phyloP scores from a whole-genome alignment of 1,140 invertebrate genomes.

The Arctopsyche grandis region DNA sequence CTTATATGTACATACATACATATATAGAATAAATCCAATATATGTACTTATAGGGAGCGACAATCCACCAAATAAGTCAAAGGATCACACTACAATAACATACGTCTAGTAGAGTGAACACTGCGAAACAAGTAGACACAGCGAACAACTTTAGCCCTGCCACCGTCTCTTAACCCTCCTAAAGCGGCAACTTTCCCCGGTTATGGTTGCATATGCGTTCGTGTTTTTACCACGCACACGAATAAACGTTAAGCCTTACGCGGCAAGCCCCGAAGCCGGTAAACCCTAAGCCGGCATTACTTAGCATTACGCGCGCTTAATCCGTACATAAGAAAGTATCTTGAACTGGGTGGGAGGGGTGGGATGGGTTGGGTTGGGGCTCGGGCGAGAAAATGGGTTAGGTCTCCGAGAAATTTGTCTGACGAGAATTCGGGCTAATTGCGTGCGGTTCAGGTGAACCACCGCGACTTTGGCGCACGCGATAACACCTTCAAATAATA shows the following conservation, averaged over 20 bases:
- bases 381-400: neutral
- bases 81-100: no score
- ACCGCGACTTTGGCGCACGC: neutral
- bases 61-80: no score
- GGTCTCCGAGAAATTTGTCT: neutral
- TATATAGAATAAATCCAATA: no score
- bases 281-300: conserved; percentile 37
- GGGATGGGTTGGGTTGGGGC: conserved; percentile 3
- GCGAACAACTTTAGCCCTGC: no score
- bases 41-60: no score
- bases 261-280: conserved; percentile 15
- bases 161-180: no score
- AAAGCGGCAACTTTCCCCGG: neutral
- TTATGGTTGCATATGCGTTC: conserved; percentile 5
- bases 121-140: no score
- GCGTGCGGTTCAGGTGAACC: neutral
- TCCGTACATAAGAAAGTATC: conserved; percentile 39
- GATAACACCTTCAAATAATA: neutral
- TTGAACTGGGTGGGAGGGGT: neutral
- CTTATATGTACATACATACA: no score
- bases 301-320: conserved; percentile 42
- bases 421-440: conserved; percentile 39
- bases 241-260: conserved; percentile 2
- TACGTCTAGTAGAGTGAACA: no score
- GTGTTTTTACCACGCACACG: neutral